These are phyloP conservation scores for Geopemphigus sp. DNA, from an alignment of 1,140 invertebrate species.

Conservation along the genomic window DNA sequence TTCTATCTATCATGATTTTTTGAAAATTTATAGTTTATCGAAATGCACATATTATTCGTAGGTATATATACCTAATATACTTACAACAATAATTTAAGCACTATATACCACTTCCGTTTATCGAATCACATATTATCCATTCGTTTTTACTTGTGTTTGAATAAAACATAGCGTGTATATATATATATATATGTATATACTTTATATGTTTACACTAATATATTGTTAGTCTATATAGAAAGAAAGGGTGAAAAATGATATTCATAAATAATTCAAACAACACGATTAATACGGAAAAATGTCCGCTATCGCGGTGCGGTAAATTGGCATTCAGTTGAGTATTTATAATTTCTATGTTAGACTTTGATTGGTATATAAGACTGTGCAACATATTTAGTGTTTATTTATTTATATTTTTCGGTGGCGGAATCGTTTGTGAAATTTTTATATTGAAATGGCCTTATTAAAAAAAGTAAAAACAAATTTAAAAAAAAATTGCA, in stretches of 20 bases:
- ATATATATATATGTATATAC: slow-evolving; percentile 9
- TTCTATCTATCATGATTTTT: background rate
- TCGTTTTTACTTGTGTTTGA: slow-evolving; percentile 3
- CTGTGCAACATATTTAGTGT: slow-evolving; percentile 47
- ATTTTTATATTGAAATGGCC: slow-evolving; percentile 39
- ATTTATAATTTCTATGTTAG: slow-evolving; percentile 47
- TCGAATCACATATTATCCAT: background rate
- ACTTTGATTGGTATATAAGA: slow-evolving; percentile 48
- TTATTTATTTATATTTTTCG: slow-evolving; percentile 43
- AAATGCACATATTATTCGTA: background rate
- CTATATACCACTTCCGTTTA: background rate
- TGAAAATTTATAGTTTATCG: background rate
- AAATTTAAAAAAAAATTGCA: slow-evolving; percentile 29
- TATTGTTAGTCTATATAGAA: slow-evolving; percentile 46
- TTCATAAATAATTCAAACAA: slow-evolving; percentile 46
- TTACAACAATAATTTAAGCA: background rate
- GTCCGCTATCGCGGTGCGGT: slow-evolving; percentile 24
- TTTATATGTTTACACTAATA: slow-evolving; percentile 42
- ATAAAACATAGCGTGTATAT: slow-evolving; percentile 1
- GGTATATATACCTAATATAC: no score
- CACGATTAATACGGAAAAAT: slow-evolving; percentile 47
- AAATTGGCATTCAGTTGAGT: slow-evolving; percentile 42
- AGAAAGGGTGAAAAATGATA: slow-evolving; percentile 47
- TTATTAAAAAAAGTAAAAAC: slow-evolving; percentile 39
- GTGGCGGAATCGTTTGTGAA: slow-evolving; percentile 46